Base-by-base conservation (phyloP, 1,140 invertebrate genomes). In the Orussus abietinus region DNA sequence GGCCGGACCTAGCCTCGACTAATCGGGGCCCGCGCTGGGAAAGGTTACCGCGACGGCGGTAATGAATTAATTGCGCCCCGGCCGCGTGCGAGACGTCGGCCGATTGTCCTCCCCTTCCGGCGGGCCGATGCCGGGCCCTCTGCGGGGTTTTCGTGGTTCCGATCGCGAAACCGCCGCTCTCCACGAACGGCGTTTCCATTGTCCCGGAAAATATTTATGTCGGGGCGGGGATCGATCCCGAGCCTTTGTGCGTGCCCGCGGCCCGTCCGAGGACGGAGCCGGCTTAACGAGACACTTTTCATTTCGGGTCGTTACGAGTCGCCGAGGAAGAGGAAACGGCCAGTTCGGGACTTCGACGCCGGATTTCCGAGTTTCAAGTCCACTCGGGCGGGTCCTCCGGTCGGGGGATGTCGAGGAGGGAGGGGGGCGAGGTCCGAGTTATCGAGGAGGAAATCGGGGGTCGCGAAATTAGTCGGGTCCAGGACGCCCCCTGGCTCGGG, bases 121-220 rank as follows among this genome's bases (percentile, higher is more conserved):
- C 29, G 32, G 22, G 28, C 38, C 21, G 20, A 49, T 28, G 36
- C 35, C 15, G 29, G 29, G 4, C 12, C 41, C 20, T 40, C 30
- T 6, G 22, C 22, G 45, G 36, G 44, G 38, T 42, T 47, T 47
- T 35, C 18, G 53, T 37, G 53, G 45, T 55, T 49, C 49, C 42
- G 45, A 49, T 43, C 42, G 45, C 19, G 18, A 5, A 10, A 17
- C 19, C n/a, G 4, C 25, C 5, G 10, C 21, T 17, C 19, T n/a
- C n/a, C n/a, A n/a, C n/a, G n/a, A n/a, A n/a, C n/a, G n/a, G n/a
- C 31, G 32, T 36, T 9, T 30, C 38, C 54, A 61, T 57, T 62
- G 57, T 64, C 22, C 48, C 43, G 51, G 56, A 57, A 59, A 66
- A 66, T 66, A 66, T 66, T 64, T 66, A 66, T 66, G 38, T 21